Evolutionary conservation across 2,113 vertebrate species (phyloP), one percentile per base, ranked within the genome.

Genomic region (Candoia aspera): DNA sequence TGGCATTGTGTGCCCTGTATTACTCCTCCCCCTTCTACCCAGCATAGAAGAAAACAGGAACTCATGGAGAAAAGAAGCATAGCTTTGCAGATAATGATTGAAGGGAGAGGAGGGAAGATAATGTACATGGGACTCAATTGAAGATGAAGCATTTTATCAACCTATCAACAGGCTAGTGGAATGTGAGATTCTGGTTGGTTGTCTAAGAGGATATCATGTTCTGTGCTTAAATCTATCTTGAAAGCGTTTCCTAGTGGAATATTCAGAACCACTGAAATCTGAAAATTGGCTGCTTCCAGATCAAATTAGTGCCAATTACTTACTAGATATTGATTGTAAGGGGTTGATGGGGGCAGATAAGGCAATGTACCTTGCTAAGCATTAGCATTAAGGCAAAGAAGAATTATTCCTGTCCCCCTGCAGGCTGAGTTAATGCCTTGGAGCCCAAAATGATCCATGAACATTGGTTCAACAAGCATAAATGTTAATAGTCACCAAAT

Each of bases 371-470:
- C 59, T 37, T 59, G 58, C 60, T 87, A 84, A 86, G 26, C n/a
- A 42, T 87, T 86, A 87, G 84, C 89, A 73, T 62, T 19, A 26
- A 59, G 54, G 84, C 62, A 54, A 83, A 59, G 59, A 64, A 92
- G 33, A 79, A 93, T 87, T 87, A 57, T 87, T 19, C 60, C 59
- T 64, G 29, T 91, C 58, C 84, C 83, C 84, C 83, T 91, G 90
- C 90, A 91, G 53, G 60, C 84, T 57, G 26, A 93, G 42, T 53
- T 90, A 79, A 90, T 87, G 37, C 33, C 91, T 24, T 49, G 64
- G 58, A 59, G 60, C 60, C 73, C 57, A 54, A 92, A n/a, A 64
- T 87, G 59, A 87, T 58, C 68, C 84, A 37, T 87, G 88, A 79
- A n/a, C 60, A 64, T 23, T 73, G 60, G 60, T 49, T 59, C 53